Evolutionary conservation across 2,113 vertebrate species (phyloP), one percentile per base, ranked within the genome.

Genomic region (Rousettus leschenaultii): DNA sequence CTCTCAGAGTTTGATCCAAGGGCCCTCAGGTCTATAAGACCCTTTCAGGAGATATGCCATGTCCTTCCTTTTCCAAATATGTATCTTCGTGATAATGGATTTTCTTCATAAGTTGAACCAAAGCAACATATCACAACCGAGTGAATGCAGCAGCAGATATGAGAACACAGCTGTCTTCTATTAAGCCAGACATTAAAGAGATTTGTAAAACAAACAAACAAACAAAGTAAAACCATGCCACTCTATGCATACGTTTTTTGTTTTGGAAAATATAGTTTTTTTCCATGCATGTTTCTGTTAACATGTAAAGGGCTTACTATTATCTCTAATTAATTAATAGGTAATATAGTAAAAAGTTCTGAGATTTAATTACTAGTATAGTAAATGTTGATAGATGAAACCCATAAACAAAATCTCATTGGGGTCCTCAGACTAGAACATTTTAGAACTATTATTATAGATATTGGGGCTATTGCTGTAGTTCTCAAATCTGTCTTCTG

Each of bases 31-130:
- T 90, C 48, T 89, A 8, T 38, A 65, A 85, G 71, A 92, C 40
- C 21, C 28, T 79, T 84, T 70, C 13, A 79, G 33, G 38, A 70
- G 35, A 12, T 74, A 74, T 82, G 7, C 53, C 8, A 0, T 21
- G 16, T n/a, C 53, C 43, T 89, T 55, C 16, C 15, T 95, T 87
- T 83, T 79, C 55, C 66, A 84, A 3, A 22, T 83, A 11, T 71
- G 13, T 79, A 15, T 89, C 66, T 92, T 85, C 80, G 59, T 94
- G 40, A 89, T 97, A n/a, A 8, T 94, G 28, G 4, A 45, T 88
- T 88, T 94, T 71, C 45, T 94, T 91, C 16, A 43, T 74, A 88
- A 88, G 24, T 79, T 74, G 65, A 85, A 43, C 40, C 43, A 79
- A 66, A 94, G 30, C 43, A 85, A 45, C 4, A 28, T 84, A 74